phyloP scores from a whole-genome alignment of 2,888 invertebrate genomes.

The Stenodera caucasica region DNA sequence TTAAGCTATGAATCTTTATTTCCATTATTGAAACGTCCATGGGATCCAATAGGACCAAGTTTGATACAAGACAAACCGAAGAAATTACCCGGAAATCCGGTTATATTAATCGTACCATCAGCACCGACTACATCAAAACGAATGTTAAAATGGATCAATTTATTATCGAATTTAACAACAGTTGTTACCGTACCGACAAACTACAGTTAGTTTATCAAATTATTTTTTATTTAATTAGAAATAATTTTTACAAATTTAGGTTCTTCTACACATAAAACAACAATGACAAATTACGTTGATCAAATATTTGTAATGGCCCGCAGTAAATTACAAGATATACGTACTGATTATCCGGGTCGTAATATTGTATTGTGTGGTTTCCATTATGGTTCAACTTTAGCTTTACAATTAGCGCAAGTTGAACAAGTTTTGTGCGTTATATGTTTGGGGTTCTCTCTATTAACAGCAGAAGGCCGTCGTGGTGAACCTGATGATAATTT shows the following conservation, averaged over 20 bases:
- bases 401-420: slow-evolving; percentile 72
- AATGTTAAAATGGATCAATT: slow-evolving; percentile 70
- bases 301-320: slow-evolving; percentile 68
- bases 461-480: slow-evolving; percentile 69
- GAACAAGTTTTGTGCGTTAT: slow-evolving; percentile 74
- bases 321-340: slow-evolving; percentile 71
- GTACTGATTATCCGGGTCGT: slow-evolving; percentile 66
- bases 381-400: slow-evolving; percentile 74
- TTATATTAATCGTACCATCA: slow-evolving; percentile 66
- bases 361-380: slow-evolving; percentile 78
- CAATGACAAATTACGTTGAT: slow-evolving; percentile 62
- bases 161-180: slow-evolving; percentile 68
- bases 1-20: slow-evolving; percentile 66
- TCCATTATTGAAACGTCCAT: slow-evolving; percentile 67
- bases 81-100: slow-evolving; percentile 70
- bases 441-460: slow-evolving; percentile 76
- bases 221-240: too few species aligned
- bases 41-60: slow-evolving; percentile 70
- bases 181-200: slow-evolving; percentile 66
- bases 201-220: slow-evolving; percentile 49
- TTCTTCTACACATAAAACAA: slow-evolving; percentile 47
- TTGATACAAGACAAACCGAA: slow-evolving; percentile 66
- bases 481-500: slow-evolving; percentile 77
- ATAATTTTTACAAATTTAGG: slow-evolving; percentile 25
- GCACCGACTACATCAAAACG: slow-evolving; percentile 60